Base-by-base conservation (phyloP, 1,140 invertebrate species). In the Yoshiicerus persimilis region DNA sequence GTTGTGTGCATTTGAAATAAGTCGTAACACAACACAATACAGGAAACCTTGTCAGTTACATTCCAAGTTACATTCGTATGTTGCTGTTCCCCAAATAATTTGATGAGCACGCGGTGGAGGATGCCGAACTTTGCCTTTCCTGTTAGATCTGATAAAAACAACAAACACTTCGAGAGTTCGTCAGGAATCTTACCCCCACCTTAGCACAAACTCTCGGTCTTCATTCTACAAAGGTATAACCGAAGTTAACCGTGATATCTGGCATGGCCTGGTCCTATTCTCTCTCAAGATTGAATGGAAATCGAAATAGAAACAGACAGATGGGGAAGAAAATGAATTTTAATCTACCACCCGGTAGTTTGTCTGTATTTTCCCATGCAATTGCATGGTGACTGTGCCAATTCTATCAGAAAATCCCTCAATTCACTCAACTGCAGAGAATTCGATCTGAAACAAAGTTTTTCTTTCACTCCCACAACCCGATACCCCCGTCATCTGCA, bases 341-440 rank as follows among this genome's bases (percentile, higher is more conserved):
- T 87, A 87, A 87, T 87, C 64, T 87, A 77, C 86, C 86, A 87
- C 86, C 86, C 86, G 86, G 86, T 47, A 75, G 70, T 64, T 38
- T 87, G 38, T 77, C 86, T 75, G 2, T 47, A 87, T n/a, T 87
- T 87, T 87, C 86, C 66, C 86, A 87, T 38, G 56, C 32, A 20
- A 47, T 39, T 23, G 41, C 3, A 47, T n/a, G 16, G 38, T 84
- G 83, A 62, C 83, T 41, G 41, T 86, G 56, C 83, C 41, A 47
- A 41, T 84, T 84, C 41, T 70, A 70, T 70, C 66, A 70, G 66
- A 84, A 36, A 84, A 84, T 84, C 83, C 38, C 38, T 84, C 41
- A 56, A 30, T 38, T 47, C 83, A 84, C 30, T 86, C 32, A 56
- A 16, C 56, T 86, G 47, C 10, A 66, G 56, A 23, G 25, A 20